Percentiles rank a stretch among this genome's conserved stretches.
phyloP scores from a whole-genome alignment of 2,113 vertebrate genomes.

The Zootoca vivipara region DNA sequence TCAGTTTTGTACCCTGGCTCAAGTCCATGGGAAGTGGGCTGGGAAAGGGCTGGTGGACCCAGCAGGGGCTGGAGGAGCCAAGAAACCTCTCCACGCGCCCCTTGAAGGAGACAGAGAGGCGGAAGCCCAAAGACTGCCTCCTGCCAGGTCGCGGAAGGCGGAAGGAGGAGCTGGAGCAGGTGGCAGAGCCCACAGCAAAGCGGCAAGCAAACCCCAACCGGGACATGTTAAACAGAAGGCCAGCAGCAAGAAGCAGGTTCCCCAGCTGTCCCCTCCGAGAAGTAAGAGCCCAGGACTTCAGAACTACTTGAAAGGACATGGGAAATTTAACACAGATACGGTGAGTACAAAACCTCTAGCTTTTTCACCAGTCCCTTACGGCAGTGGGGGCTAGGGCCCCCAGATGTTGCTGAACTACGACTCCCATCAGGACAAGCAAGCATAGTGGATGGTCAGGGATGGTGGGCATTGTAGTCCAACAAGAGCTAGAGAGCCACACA shows the following conservation, averaged over 20 bases:
- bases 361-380: background rate
- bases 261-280: background rate
- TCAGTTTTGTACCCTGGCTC: background rate
- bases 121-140: background rate
- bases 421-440: background rate
- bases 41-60: background rate
- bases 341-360: slow-evolving; percentile 27
- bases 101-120: background rate
- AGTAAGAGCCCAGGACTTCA: background rate
- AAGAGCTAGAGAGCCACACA: background rate
- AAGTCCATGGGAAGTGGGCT: background rate
- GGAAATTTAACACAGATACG: slow-evolving; percentile 68
- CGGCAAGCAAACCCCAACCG: fast-evolving
- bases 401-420: background rate
- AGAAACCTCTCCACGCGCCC: background rate
- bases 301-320: slow-evolving; percentile 37
- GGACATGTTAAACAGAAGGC: background rate
- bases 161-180: fast-evolving
- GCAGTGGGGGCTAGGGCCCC: too few relatives aligned
- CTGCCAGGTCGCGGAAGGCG: fast-evolving
- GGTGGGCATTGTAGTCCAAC: background rate
- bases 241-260: background rate
- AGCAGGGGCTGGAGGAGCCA: background rate
- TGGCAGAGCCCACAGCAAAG: background rate
- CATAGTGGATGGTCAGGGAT: background rate